Conservation (phyloP, 2,888 invertebrate species). For the Nymphalis polychloros region DNA sequence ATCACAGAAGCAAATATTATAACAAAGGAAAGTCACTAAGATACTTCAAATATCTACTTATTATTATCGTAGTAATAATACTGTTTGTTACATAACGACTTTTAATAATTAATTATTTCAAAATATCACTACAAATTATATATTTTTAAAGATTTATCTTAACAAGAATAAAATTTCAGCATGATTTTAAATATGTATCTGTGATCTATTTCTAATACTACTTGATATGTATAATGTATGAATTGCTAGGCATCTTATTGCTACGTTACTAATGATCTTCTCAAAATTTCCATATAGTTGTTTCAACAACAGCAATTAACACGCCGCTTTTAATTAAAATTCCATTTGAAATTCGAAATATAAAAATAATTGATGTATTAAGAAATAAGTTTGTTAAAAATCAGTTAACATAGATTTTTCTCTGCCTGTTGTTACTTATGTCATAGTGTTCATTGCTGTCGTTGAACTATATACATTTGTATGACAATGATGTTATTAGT, state of each 20-base stretch:
- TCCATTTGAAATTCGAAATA: too few species aligned
- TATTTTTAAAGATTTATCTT: not conserved
- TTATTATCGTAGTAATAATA: not conserved
- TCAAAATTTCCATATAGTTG: not conserved
- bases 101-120: not conserved
- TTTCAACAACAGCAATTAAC: too few species aligned
- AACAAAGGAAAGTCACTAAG: not conserved
- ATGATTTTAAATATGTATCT: constrained; percentile 4
- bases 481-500: not conserved
- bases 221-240: constrained; percentile 32
- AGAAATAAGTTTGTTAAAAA: too few species aligned
- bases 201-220: constrained; percentile 15
- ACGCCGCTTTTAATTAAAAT: too few species aligned
- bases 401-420: too few species aligned
- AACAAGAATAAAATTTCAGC: constrained; percentile 1
- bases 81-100: not conserved
- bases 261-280: constrained; percentile 3
- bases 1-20: constrained; percentile 63
- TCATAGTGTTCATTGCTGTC: too few species aligned
- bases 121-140: not conserved
- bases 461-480: too few species aligned
- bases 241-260: constrained; percentile 26
- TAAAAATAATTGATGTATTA: too few species aligned
- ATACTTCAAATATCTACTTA: not conserved
- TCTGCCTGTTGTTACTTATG: too few species aligned